Base-by-base conservation (phyloP, 2,797 vertebrate genomes). In the Esox lucius region DNA sequence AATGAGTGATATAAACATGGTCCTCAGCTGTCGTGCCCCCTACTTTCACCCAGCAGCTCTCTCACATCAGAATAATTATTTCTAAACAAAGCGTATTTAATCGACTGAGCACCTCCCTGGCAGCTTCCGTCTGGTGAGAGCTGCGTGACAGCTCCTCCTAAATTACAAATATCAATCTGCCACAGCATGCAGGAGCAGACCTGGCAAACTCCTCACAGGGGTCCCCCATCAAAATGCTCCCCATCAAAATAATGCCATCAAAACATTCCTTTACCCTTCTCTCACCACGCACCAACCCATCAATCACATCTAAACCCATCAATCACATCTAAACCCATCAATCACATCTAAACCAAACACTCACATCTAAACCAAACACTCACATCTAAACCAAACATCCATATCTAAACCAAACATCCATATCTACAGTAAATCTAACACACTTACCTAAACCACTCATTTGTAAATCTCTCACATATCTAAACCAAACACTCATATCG, bases 141-240 rank as follows among this genome's bases (percentile, higher is more conserved):
- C 89, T 87, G 90, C 81, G 86, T 91, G 89, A 89, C 90, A 90
- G 88, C 90, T 90, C 89, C 89, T 81, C 85, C 89, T 91, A 91
- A 92, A 93, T 92, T 91, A 93, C 91, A 91, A 93, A 93, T 92
- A 92, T 91, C 90, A 93, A 91, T 92, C 89, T 90, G 91, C 87
- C 90, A 87, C 90, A 89, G 88, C 85, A 88, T 91, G 88, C 84
- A 88, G 91, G 88, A 89, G 90, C 88, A 88, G 81, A 81, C 90
- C 86, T 90, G 86, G 87, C 88, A 86, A 84, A 78, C 85, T 85
- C 88, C 88, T 89, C 90, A 83, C 89, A 86, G 90, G 91, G 87
- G 87, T 87, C 85, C 82, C 39, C 73, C 79, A 75, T 89, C 88
- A 89, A 87, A 89, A 39, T 26, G 3, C 39, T 56, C 68, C 35